Evolutionary conservation across 2,113 vertebrate genomes (phyloP), one percentile per base, ranked within the genome.

Genomic region (Lepus timidus): DNA sequence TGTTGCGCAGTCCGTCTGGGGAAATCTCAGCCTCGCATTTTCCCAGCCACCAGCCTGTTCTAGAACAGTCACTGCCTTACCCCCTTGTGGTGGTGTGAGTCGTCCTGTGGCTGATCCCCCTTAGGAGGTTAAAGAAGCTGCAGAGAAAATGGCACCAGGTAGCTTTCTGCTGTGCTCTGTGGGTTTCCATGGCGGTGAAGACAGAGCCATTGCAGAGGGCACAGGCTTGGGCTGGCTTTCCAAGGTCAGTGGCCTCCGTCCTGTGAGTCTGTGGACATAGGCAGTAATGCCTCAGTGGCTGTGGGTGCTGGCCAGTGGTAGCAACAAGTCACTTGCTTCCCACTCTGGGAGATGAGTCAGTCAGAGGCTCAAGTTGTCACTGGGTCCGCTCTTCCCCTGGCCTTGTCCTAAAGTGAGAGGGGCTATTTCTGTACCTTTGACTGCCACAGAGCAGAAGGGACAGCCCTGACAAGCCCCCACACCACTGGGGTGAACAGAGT

Each of bases 31-130:
- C 97, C 97, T 97, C 96, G 75, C 79, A 92, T 97, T 95, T 92
- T 94, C 97, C 88, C 91, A 95, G 96, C 97, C 96, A 96, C 93
- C 79, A 93, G 94, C 96, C 93, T 96, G 70, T 96, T 97, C 96
- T 92, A 94, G 96, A 97, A 55, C 0, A 14, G 51, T 55, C 33
- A 2, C 95, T 83, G 93, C 93, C 92, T 89, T 39, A 16, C 10
- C 58, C 36, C 58, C 62, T n/a, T 16, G 20, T 36, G 4, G 91
- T 31, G 22, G n/a, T 14, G 17, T 20, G 39, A n/a, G 81, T 51
- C 25, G 4, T 52, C 67, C 33, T 70, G 1, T 4, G 58, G 94
- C 75, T 33, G 25, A 2, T 17, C 25, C 86, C 76, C 67, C 78
- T 39, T 1, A 0, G 14, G 68, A 55, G 25, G 23, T 64, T 49